Conservation (phyloP, 1,140 invertebrate genomes). For the Drosophila bifasciata region DNA sequence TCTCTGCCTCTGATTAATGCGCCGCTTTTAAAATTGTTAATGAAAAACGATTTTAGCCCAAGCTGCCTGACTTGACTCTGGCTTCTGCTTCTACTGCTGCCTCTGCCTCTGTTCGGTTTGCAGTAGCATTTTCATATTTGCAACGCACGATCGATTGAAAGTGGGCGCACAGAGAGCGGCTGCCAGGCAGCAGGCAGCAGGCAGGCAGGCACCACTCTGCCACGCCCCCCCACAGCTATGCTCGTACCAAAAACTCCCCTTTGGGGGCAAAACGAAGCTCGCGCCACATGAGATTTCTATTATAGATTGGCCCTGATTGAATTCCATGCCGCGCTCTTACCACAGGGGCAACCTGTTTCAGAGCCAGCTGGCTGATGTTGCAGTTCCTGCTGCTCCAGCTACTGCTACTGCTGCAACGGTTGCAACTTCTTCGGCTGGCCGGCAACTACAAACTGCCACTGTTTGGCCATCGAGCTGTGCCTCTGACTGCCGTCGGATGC, state of each 20-base stretch:
- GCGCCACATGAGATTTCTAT: constrained; percentile 81
- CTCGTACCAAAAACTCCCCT: constrained; percentile 34
- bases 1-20: constrained; percentile 74
- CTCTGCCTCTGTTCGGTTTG: neutral
- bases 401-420: constrained; percentile 18
- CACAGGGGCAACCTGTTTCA: constrained; percentile 65
- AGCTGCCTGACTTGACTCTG: constrained; percentile 50
- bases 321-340: constrained; percentile 61
- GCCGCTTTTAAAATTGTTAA: constrained; percentile 82
- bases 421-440: constrained; percentile 39
- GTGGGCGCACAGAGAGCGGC: constrained; percentile 61
- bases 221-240: constrained; percentile 32
- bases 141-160: constrained; percentile 81
- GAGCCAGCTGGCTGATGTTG: constrained; percentile 26
- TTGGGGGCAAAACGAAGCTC: constrained; percentile 45
- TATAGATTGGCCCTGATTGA: constrained; percentile 82
- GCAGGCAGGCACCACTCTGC: constrained; percentile 15
- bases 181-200: too few relatives aligned
- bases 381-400: constrained; percentile 1
- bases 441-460: constrained; percentile 52
- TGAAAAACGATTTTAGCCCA: constrained; percentile 79
- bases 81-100: constrained; percentile 12
- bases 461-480: constrained; percentile 19
- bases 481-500: neutral
- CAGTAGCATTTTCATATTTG: constrained; percentile 83